A percentile compares a stretch with the other conserved stretches of the same genome.
Evolutionary conservation across 2,113 vertebrate species (phyloP).

Genomic region (Seriola quinqueradiata): DNA sequence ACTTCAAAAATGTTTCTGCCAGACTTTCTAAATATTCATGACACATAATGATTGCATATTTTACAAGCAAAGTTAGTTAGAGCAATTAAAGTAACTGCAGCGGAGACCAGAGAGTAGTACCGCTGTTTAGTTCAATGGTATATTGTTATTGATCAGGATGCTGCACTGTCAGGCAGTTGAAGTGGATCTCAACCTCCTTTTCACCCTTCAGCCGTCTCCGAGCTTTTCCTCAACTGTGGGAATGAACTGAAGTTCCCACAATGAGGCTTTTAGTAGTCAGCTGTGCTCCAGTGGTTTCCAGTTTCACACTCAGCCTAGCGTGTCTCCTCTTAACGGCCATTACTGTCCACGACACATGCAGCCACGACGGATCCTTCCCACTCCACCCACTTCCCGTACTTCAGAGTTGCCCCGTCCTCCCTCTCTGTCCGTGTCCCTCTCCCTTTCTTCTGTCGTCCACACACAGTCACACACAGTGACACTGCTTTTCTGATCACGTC

Average conservation of each 20-base stretch:
- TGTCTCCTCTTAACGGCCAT: slow-evolving; percentile 77
- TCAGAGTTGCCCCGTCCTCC: slow-evolving; percentile 16
- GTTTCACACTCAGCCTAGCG: slow-evolving; percentile 84
- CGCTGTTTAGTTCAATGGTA: slow-evolving; percentile 15
- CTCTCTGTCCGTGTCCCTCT: neutral
- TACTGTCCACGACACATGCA: slow-evolving; percentile 59
- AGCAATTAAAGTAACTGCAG: neutral
- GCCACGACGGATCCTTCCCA: slow-evolving; percentile 40
- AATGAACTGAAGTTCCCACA: slow-evolving; percentile 73
- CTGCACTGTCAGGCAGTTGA: slow-evolving; percentile 35
- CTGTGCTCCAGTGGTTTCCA: slow-evolving; percentile 80
- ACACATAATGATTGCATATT: neutral
- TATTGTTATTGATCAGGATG: slow-evolving; percentile 57
- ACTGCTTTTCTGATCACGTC: slow-evolving; percentile 39
- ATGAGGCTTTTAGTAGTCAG: slow-evolving; percentile 81
- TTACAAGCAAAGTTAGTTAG: neutral
- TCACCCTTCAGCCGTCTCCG: slow-evolving; percentile 61
- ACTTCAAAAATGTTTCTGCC: slow-evolving; percentile 5
- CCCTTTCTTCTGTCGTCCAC: slow-evolving; percentile 23
- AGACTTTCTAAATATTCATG: slow-evolving; percentile 46
- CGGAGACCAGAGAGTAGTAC: neutral
- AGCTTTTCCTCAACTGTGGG: slow-evolving; percentile 64
- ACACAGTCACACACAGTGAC: slow-evolving; percentile 27
- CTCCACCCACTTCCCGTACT: slow-evolving; percentile 33
- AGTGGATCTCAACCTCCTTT: slow-evolving; percentile 55